These are phyloP conservation scores for Plebejus anna DNA, from an alignment of 2,888 invertebrate genomes.

Conservation along the genomic window DNA sequence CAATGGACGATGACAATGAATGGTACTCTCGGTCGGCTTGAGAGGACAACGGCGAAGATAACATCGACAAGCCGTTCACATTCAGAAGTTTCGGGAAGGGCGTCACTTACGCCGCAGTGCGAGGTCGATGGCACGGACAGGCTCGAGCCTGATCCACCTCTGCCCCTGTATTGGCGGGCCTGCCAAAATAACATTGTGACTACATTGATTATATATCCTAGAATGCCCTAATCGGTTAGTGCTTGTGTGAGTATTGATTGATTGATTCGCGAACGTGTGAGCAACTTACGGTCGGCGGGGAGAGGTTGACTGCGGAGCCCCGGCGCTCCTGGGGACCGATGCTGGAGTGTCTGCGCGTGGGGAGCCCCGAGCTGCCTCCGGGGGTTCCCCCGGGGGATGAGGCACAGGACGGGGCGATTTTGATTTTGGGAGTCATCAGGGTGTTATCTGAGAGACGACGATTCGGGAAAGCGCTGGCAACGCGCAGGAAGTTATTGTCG, in stretches of 20 bases:
- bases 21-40: constrained; percentile 64
- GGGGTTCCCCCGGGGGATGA: constrained; percentile 88
- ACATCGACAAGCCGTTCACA: constrained; percentile 70
- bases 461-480: constrained; percentile 89
- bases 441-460: constrained; percentile 95
- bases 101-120: constrained; percentile 82
- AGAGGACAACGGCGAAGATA: constrained; percentile 63
- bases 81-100: constrained; percentile 58
- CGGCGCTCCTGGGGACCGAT: constrained; percentile 94
- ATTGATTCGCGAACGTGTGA: not conserved
- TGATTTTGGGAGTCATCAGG: constrained; percentile 93
- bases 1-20: constrained; percentile 64
- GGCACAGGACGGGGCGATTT: constrained; percentile 92
- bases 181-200: constrained; percentile 71
- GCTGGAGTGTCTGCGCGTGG: constrained; percentile 93
- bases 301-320: constrained; percentile 90
- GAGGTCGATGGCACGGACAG: constrained; percentile 90
- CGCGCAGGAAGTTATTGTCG: constrained; percentile 90
- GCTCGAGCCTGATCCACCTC: constrained; percentile 88
- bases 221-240: not conserved
- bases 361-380: constrained; percentile 87
- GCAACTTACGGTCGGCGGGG: constrained; percentile 91
- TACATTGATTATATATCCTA: constrained; percentile 44
- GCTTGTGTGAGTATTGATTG: constrained; percentile 20
- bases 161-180: constrained; percentile 83